A percentile compares a stretch with the other conserved stretches of the same genome.
These are phyloP conservation scores for Terebella lapidaria DNA, from an alignment of 2,888 invertebrate species.

Conservation along the genomic window DNA sequence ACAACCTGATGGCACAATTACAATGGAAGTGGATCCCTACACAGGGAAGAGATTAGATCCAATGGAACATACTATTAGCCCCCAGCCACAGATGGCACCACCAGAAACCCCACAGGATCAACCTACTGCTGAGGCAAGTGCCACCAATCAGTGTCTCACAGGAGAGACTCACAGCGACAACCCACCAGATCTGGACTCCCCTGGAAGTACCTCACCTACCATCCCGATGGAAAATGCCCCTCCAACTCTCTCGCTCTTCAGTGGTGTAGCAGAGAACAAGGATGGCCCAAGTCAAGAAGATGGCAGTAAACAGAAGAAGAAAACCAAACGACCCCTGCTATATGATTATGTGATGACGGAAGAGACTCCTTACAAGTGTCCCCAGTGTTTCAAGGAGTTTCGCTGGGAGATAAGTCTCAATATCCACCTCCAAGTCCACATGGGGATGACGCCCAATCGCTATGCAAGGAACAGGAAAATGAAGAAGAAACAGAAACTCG, in stretches of 20 bases:
- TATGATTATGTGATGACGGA: constrained; percentile 22
- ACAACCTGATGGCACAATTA: background rate
- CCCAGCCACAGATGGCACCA: background rate
- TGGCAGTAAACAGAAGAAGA: background rate
- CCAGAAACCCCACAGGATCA: background rate
- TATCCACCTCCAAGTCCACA: constrained; percentile 15
- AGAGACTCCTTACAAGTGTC: constrained; percentile 20
- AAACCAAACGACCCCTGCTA: constrained; percentile 3
- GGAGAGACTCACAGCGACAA: background rate
- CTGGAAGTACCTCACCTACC: background rate
- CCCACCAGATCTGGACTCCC: background rate
- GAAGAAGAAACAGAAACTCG: background rate
- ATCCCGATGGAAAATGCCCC: background rate
- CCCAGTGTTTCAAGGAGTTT: constrained; percentile 13
- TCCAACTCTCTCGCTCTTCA: background rate
- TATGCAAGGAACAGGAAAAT: background rate
- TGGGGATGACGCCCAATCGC: constrained; percentile 4
- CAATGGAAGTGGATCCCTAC: background rate
- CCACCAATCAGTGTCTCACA: background rate
- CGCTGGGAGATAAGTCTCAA: constrained; percentile 22
- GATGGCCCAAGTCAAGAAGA: background rate
- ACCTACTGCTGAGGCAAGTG: background rate
- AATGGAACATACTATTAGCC: background rate
- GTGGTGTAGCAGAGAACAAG: background rate
- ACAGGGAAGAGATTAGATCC: background rate